Percentiles rank a stretch among this genome's conserved stretches.
Conservation (phyloP, 2,888 invertebrate species). For the Chaitophorus viminalis region DNA sequence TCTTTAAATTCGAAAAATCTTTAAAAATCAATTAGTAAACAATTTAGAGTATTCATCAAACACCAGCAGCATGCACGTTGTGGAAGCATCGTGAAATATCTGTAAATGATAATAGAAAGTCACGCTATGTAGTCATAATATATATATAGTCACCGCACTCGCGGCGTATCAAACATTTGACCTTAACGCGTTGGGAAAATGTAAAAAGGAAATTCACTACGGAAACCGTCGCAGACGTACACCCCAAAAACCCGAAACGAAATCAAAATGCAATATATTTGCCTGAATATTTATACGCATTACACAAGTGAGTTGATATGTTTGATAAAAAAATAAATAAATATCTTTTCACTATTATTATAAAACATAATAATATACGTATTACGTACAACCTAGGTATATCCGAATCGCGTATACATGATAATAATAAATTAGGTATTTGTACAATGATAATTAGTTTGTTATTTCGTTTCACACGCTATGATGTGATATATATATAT, state of each 20-base stretch:
- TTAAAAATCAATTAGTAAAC: neutral
- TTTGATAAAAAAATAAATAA: neutral
- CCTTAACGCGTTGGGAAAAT: neutral
- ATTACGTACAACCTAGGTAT: neutral
- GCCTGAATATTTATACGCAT: neutral
- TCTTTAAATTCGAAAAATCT: neutral
- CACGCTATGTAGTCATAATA: neutral
- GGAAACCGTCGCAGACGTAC: neutral
- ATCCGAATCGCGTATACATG: neutral
- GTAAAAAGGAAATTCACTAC: neutral
- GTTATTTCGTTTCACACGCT: neutral
- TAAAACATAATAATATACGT: neutral
- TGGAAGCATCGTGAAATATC: neutral
- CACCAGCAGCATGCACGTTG: neutral
- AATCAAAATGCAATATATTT: neutral
- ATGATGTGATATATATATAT: neutral
- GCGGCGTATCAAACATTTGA: neutral
- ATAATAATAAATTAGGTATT: neutral
- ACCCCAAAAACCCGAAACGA: neutral
- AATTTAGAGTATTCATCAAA: neutral
- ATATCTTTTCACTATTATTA: neutral
- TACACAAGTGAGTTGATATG: neutral
- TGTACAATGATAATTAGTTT: neutral
- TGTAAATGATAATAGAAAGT: neutral
- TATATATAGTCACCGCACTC: neutral